These are phyloP conservation scores for Dione juno DNA, from an alignment of 2,888 invertebrate genomes.

Conservation along the genomic window DNA sequence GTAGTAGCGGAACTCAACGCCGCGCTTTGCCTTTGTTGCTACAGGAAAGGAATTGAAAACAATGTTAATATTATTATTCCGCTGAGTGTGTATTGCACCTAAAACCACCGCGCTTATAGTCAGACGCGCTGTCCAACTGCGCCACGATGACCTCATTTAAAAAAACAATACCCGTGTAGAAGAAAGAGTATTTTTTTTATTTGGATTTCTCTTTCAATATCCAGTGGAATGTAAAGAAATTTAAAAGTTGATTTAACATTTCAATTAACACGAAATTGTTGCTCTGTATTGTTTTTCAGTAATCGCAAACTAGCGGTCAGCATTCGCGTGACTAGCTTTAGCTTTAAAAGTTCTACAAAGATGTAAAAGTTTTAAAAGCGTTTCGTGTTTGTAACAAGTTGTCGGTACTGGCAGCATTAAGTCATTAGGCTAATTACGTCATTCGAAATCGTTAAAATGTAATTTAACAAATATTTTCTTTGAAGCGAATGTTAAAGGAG, in stretches of 20 bases:
- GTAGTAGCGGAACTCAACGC: too few relatives aligned
- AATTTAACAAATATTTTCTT: slow-evolving; percentile 42
- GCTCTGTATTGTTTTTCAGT: background rate
- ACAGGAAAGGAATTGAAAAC: too few relatives aligned
- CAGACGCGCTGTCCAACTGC: too few relatives aligned
- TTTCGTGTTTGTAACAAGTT: slow-evolving; percentile 42
- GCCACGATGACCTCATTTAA: too few relatives aligned
- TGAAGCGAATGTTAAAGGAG: slow-evolving; percentile 33
- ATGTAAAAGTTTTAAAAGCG: slow-evolving; percentile 40
- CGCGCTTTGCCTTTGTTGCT: too few relatives aligned
- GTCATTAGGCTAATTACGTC: slow-evolving; percentile 43
- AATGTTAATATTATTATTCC: too few relatives aligned
- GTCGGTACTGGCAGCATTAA: slow-evolving; percentile 38
- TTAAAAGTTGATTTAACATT: background rate
- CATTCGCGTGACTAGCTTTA: slow-evolving; percentile 37
- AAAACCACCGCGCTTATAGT: too few relatives aligned
- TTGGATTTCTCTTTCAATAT: too few relatives aligned
- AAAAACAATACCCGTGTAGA: too few relatives aligned
- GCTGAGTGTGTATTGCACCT: too few relatives aligned
- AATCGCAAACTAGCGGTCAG: slow-evolving; percentile 7
- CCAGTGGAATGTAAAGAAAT: background rate
- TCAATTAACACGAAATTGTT: slow-evolving; percentile 1
- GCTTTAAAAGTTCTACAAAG: slow-evolving; percentile 40
- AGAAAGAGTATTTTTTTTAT: too few relatives aligned
- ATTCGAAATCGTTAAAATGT: slow-evolving; percentile 39